These are phyloP conservation scores for Hyppa rectilinea DNA, from an alignment of 2,888 invertebrate genomes.

Conservation along the genomic window DNA sequence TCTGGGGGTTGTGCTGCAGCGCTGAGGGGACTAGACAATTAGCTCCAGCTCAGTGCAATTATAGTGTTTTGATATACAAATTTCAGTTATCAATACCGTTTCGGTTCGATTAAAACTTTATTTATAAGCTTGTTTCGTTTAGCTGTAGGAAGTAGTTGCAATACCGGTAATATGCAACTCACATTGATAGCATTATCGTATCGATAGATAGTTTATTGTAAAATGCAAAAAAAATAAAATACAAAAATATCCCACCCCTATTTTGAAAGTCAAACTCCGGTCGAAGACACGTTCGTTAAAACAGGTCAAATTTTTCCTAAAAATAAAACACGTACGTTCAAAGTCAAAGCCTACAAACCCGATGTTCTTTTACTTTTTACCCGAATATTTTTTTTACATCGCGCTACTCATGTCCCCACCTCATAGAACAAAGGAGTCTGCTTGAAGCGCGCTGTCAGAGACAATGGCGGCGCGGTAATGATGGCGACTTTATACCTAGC, in stretches of 20 bases:
- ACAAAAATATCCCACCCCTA: too few species aligned
- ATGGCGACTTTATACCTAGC: conserved; percentile 44
- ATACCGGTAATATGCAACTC: not conserved
- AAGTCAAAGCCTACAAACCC: conserved; percentile 1
- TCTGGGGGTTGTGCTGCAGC: not conserved
- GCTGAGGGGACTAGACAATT: not conserved
- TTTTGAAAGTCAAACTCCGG: not conserved
- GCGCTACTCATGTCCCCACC: conserved; percentile 18
- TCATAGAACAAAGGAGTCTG: conserved; percentile 52
- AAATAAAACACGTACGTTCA: conserved; percentile 11
- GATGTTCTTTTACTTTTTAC: conserved; percentile 48
- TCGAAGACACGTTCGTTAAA: conserved; percentile 4
- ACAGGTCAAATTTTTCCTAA: conserved; percentile 11
- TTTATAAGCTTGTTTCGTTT: not conserved
- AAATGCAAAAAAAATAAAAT: not conserved
- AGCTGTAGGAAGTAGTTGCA: not conserved
- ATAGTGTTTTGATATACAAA: not conserved
- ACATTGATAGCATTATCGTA: too few species aligned
- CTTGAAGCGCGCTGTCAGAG: conserved; percentile 40
- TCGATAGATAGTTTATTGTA: too few species aligned
- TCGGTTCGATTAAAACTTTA: not conserved
- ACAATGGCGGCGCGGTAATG: conserved; percentile 60
- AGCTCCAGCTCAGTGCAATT: not conserved
- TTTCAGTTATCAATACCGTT: not conserved
- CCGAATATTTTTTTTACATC: conserved; percentile 28